Evolutionary conservation across 2,888 invertebrate species (phyloP), one percentile per base, ranked within the genome.

Genomic region (Phaedon cochleariae): DNA sequence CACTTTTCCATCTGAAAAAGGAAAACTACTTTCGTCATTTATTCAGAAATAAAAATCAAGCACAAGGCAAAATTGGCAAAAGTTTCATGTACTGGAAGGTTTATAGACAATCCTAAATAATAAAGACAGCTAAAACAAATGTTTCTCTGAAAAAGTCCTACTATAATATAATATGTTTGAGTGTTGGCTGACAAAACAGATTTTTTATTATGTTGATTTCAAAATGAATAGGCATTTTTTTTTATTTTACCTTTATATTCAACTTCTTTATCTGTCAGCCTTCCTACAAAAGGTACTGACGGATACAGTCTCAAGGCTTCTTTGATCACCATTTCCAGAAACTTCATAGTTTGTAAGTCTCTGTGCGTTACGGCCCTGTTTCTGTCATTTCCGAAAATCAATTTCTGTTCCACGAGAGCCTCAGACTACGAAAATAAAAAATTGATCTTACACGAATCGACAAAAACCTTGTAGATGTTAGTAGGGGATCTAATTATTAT

Each of bases 281-380:
- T 48, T 10, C 58, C 67, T 9, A 58, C 9, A 10, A 48, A 48
- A 1, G 67, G 64, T 9, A 61, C 61, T 10, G 67, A 18, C 0
- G 67, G 64, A 31, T 61, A 67, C 12, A 67, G 17, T 51, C 72
- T 65, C 22, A 73, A 57, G 0, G 67, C 52, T 20, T 76, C 76
- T 20, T 75, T 76, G 37, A 76, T 72, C 0, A 73, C 73, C 22
- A 67, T 20, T 10, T 76, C 75, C 6, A 74, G 65, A 51, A 73
- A 76, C 54, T 74, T 75, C 76, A 76, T 75, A 10, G 67, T 55
- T 37, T 66, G 68, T 7, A 76, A 54, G 57, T 75, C 72, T 9
- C 59, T 34, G 10, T 46, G 49, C 9, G 73, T 72, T 1, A 53
- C 45, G 0, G 64, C 9, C 31, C 68, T 61, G 20, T 59, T 2